Base-by-base conservation (phyloP, 2,797 vertebrate species). In the Takifugu rubripes region DNA sequence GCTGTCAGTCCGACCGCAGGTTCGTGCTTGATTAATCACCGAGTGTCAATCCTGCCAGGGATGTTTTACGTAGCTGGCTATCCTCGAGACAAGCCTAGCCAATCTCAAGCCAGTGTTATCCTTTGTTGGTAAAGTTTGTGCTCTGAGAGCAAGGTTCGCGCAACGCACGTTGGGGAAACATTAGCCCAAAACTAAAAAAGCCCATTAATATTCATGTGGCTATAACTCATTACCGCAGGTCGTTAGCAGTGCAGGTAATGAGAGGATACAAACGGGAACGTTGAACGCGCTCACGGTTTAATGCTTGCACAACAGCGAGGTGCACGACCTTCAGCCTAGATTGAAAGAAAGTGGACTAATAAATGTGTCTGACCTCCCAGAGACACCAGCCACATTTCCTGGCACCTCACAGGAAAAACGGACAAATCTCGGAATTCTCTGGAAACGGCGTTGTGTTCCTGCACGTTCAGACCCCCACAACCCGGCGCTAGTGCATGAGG, bases 151-250 rank as follows among this genome's bases (percentile, higher is more conserved):
- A 84, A 85, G 81, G 84, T 84, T 84, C 76, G 68, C 14, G 25
- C 52, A 52, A 56, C 17, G 53, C 40, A 65, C 68, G 57, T 4
- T 40, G 51, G 54, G 44, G 54, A 52, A 64, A 60, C 48, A 72
- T 62, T 42, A 70, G 60, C 79, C 69, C 60, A 57, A 48, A 79
- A 77, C 75, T 17, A 72, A 44, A 10, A 46, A 61, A 25, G 45
- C 67, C 66, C 25, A 74, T 85, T 72, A 68, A 75, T 84, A 85
- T 83, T 77, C 68, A 81, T 53, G 54, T 40, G 25, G 62, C 31
- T 54, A 47, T 54, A 48, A 65, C 52, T 75, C 54, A 66, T 80
- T 67, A 71, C 21, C 21, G 5, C 24, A 25, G 46, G 46, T 48
- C 10, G 14, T 48, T 17, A 48, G 46, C 36, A 40, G 21, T 11